Percentiles rank a stretch among this genome's conserved stretches.
Conservation (phyloP, 1,140 invertebrate genomes). For the Idris sp. region DNA sequence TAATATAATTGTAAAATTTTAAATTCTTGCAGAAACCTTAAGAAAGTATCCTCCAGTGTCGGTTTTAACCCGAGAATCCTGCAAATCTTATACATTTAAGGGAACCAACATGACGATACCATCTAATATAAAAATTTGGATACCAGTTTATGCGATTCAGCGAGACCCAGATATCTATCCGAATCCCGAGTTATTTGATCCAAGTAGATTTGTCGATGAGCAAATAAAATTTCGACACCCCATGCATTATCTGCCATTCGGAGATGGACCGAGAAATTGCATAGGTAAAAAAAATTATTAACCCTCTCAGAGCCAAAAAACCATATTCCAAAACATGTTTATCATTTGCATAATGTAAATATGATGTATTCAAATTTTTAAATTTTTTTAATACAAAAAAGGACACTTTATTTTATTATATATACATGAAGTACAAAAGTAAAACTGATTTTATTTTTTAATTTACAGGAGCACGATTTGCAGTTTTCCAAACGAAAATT, state of each 20-base stretch:
- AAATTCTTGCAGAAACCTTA: slow-evolving; percentile 8
- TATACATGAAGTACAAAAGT: no score
- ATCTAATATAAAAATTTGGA: background rate
- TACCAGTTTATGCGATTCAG: slow-evolving; percentile 10
- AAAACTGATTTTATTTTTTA: no score
- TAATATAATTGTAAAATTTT: no score
- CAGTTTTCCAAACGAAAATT: slow-evolving; percentile 61
- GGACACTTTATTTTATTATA: background rate
- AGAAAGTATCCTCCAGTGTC: slow-evolving; percentile 6
- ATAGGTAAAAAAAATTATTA: slow-evolving; percentile 14
- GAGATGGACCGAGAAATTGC: slow-evolving; percentile 15
- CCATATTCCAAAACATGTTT: no score
- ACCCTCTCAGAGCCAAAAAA: no score
- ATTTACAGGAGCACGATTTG: slow-evolving; percentile 62
- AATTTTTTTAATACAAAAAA: no score
- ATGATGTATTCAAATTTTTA: no score
- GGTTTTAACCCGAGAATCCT: background rate
- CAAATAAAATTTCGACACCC: background rate
- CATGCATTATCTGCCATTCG: slow-evolving; percentile 18
- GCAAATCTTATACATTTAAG: background rate
- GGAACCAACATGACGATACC: slow-evolving; percentile 10
- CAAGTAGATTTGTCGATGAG: slow-evolving; percentile 14
- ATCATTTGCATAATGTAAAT: no score
- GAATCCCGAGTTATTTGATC: slow-evolving; percentile 13
- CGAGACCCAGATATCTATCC: slow-evolving; percentile 13